phyloP scores from a whole-genome alignment of 2,113 vertebrate species.

The Rhinichthys klamathensis region DNA sequence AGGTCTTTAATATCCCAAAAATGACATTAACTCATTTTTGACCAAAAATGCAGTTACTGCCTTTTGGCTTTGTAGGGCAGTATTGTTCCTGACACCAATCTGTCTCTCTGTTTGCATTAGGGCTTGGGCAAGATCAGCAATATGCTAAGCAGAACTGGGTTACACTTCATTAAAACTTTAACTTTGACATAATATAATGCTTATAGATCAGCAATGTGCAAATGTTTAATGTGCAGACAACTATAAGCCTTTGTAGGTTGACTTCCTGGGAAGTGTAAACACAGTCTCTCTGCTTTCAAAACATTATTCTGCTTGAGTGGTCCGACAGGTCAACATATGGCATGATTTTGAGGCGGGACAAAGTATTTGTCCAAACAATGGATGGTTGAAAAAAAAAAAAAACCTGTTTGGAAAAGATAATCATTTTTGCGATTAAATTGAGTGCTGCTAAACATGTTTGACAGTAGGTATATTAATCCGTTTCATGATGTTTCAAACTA shows the following conservation, averaged over 20 bases:
- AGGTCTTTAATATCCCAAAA: too few relatives aligned
- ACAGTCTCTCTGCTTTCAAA: neutral
- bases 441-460: neutral
- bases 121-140: conserved; percentile 35
- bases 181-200: neutral
- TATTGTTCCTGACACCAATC: conserved; percentile 50
- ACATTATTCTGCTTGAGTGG: conserved; percentile 20
- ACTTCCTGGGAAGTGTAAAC: conserved; percentile 14
- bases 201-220: neutral
- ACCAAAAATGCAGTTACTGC: too few relatives aligned
- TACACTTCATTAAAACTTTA: neutral
- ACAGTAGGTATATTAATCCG: neutral
- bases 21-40: too few relatives aligned
- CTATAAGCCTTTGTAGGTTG: neutral
- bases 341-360: conserved; percentile 4
- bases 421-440: neutral
- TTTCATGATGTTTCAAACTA: neutral
- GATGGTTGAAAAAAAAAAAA: neutral
- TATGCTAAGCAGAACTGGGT: neutral
- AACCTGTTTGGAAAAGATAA: neutral
- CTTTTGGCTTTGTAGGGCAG: too few relatives aligned
- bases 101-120: conserved; percentile 30
- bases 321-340: conserved; percentile 27
- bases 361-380: conserved; percentile 20
- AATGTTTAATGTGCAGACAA: neutral